phyloP scores from a whole-genome alignment of 2,888 invertebrate genomes.

The Drosophila phalerata region DNA sequence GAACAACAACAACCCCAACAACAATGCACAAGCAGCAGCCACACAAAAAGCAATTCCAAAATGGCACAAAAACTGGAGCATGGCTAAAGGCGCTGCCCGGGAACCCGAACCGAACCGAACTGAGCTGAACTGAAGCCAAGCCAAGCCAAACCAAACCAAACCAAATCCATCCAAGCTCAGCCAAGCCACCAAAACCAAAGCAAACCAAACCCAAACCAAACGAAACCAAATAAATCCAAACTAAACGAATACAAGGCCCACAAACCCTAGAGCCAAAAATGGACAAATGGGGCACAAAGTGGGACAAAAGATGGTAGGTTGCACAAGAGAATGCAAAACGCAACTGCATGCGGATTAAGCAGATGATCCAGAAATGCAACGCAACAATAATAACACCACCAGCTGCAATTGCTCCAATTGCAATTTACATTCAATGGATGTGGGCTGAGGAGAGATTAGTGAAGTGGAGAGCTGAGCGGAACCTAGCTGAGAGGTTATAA shows the following conservation, averaged over 20 bases:
- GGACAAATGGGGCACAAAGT: conserved; percentile 24
- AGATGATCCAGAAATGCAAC: conserved; percentile 49
- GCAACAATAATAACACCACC: conserved; percentile 20
- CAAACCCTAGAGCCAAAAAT: conserved; percentile 20
- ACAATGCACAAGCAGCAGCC: conserved; percentile 36
- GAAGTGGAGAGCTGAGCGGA: not conserved
- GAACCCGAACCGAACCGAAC: conserved; percentile 2
- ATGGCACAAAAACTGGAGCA: conserved; percentile 75
- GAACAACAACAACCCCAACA: conserved; percentile 41
- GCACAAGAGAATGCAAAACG: conserved; percentile 9
- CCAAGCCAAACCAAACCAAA: conserved; percentile 20
- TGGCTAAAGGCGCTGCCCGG: conserved; percentile 49
- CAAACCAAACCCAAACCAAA: conserved; percentile 25
- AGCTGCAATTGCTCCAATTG: conserved; percentile 33
- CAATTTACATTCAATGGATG: conserved; percentile 22
- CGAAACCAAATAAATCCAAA: conserved; percentile 28
- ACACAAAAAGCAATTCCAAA: conserved; percentile 73
- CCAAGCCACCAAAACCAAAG: conserved; percentile 19
- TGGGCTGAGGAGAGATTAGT: not conserved
- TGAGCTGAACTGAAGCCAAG: conserved; percentile 9
- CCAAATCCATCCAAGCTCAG: conserved; percentile 4
- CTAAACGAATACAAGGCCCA: conserved; percentile 22
- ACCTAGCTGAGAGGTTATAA: not conserved
- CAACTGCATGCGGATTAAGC: conserved; percentile 49
- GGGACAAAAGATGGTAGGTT: not conserved